Base-by-base conservation (phyloP, 2,888 invertebrate genomes). In the Incurvaria masculella region DNA sequence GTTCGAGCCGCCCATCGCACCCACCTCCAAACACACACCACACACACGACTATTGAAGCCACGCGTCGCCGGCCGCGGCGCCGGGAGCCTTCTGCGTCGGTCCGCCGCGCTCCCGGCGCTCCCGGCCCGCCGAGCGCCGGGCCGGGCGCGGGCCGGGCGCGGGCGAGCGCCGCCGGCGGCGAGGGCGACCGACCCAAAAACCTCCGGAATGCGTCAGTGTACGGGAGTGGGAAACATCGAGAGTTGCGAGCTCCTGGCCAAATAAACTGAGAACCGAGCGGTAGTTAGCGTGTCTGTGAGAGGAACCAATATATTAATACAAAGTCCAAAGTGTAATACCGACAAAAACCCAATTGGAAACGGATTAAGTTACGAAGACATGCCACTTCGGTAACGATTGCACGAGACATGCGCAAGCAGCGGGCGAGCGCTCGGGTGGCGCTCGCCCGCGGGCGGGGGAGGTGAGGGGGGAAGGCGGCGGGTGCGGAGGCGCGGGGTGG, bases 11-110 rank as follows among this genome's bases (percentile, higher is more conserved):
- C 80, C 68, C 72, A 80, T 80, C 67, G 81, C 64, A 57, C 59
- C 80, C 75, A 81, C 80, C 81, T 81, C 80, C 69, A 79, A 78
- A 80, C 80, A 80, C 70, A 44, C 74, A 76, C 73, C 75, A 76
- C 74, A 78, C 73, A 75, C 75, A 73, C 73, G 76, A 76, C 75
- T 76, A 68, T 74, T 72, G 71, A 74, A 73, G 74, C 72, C 6
- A 46, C 19, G 21, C 23, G 23, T n/a, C 23, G 16, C 26, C 27
- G 49, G 49, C 62, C 61, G 61, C 66, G 61, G 60, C 62, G 6
- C 2, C 44, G 17, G n/a, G 14, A 27, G 33, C 33, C 44, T 27
- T 23, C 27, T 20, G 17, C 4, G n/a, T 17, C 23, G 20, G 19
- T 16, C 33, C 33, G 26, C 44, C 19, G 2, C 17, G 17, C 43